Base-by-base conservation (phyloP, 2,797 vertebrate genomes). In the Varecia variegata region DNA sequence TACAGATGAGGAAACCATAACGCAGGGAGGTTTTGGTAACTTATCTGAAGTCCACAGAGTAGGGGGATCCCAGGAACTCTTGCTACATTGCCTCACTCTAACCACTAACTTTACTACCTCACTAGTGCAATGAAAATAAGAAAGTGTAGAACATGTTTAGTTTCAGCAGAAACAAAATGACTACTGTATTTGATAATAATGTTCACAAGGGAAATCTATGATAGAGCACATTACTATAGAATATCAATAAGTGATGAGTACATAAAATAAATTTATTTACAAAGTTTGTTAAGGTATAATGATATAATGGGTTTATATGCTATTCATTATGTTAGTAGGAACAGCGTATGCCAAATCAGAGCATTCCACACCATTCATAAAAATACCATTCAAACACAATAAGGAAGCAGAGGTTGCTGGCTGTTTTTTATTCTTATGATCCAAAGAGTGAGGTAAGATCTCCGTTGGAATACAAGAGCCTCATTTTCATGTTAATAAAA, bases 401-500 rank as follows among this genome's bases (percentile, higher is more conserved):
- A 11, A 74, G 40, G 23, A 73, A 17, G 21, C 76, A 73, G 40
- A 81, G 18, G 1, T 30, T 68, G 11, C 40, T 74, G 35, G 40
- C 30, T 38, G 43, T 17, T 80, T 77, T 77, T 92, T 56, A 50
- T 50, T 81, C 35, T 56, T 52, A 65, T 40, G 35, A 73, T 93
- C 13, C 8, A 7, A 71, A 67, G 43, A 67, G 5, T 30, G 52
- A 94, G 35, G 40, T 71, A 85, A 88, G 30, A 45, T 54, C 47
- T 79, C 85, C 45, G 68, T 3, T 89, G 35, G 10, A 56, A 86
- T 76, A 79, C 43, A 95, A 62, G 40, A 88, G 50, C n/a, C 32
- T 84, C 47, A 58, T n/a, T 70, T 94, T 96, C 25, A 23, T 47
- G 14, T 67, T 74, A 95, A 68, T 87, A 84, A 92, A 82, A 94